Conservation (phyloP, 2,113 vertebrate species). For the Gracilinanus agilis region DNA sequence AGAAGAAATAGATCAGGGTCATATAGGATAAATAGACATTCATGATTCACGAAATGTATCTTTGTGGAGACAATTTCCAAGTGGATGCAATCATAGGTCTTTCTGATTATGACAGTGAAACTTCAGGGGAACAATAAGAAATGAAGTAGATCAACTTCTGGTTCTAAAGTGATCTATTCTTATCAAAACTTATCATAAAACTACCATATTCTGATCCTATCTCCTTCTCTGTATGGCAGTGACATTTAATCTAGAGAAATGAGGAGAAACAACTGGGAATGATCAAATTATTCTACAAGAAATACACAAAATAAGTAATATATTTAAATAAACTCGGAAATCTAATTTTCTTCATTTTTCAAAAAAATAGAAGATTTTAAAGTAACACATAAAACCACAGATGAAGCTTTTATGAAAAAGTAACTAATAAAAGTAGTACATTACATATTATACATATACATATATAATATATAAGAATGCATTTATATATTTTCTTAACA, state of each 20-base stretch:
- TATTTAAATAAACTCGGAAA: not conserved
- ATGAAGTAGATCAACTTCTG: not conserved
- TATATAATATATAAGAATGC: too few species aligned
- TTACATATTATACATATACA: too few species aligned
- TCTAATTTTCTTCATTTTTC: too few species aligned
- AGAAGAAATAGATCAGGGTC: not conserved
- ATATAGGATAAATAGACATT: not conserved
- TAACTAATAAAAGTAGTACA: too few species aligned
- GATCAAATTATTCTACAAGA: not conserved
- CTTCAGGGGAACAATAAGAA: not conserved
- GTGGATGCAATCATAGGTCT: not conserved
- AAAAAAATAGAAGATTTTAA: too few species aligned
- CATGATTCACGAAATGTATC: not conserved
- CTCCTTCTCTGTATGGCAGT: not conserved
- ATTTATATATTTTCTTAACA: too few species aligned
- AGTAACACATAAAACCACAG: too few species aligned
- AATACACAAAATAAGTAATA: not conserved
- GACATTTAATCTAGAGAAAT: not conserved
- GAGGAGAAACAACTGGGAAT: not conserved
- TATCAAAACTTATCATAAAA: not conserved
- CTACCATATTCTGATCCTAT: not conserved
- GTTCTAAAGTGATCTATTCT: not conserved
- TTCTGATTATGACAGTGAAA: not conserved
- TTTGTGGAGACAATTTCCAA: not conserved
- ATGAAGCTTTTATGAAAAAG: too few species aligned